Percentiles rank a stretch among this genome's conserved stretches.
Evolutionary conservation across 2,113 vertebrate species (phyloP).

Genomic region (Aegotheles bennettii): DNA sequence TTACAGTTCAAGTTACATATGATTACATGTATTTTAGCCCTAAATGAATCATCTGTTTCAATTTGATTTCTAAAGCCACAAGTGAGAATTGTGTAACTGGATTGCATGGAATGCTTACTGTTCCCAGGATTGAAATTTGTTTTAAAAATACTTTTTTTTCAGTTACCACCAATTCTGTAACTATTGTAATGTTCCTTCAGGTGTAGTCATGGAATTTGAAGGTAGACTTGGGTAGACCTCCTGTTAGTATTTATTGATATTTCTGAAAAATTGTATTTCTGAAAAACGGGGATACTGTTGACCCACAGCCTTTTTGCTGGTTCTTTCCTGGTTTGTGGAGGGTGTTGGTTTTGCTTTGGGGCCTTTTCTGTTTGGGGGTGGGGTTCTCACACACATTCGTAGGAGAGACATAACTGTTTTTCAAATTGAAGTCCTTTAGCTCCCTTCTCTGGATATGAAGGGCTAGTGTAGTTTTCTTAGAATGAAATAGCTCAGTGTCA

Average conservation of each 20-base stretch:
- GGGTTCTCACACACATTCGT: no score
- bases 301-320: not conserved
- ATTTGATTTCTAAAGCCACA: not conserved
- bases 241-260: not conserved
- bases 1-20: not conserved
- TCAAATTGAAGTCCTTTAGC: not conserved
- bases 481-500: not conserved
- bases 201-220: not conserved
- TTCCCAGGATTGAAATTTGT: not conserved
- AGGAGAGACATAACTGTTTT: not conserved
- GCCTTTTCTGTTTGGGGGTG: fast-evolving
- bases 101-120: not conserved
- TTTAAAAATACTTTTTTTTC: not conserved
- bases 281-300: not conserved
- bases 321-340: not conserved
- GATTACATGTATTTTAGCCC: not conserved
- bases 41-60: not conserved
- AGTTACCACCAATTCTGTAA: not conserved
- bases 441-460: not conserved
- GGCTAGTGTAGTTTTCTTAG: not conserved
- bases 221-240: not conserved
- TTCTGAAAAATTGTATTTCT: not conserved
- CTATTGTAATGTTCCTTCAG: not conserved
- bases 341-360: not conserved
- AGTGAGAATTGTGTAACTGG: not conserved